Evolutionary conservation across 1,140 invertebrate species (phyloP).

Genomic region (Drosophila rhopaloa): DNA sequence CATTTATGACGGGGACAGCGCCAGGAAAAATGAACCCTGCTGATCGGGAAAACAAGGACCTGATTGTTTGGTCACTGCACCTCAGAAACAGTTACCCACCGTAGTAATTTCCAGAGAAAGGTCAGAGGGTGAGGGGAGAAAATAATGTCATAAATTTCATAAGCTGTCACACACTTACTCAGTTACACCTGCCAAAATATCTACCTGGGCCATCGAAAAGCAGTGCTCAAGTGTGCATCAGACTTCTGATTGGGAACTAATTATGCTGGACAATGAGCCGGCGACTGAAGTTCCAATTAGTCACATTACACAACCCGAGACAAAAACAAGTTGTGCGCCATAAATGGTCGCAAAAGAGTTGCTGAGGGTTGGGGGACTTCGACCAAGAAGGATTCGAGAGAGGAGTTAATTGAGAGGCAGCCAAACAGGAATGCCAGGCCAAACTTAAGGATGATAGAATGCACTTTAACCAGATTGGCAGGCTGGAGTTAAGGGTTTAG

Average conservation of each 20-base stretch:
- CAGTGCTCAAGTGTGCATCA: slow-evolving; percentile 16
- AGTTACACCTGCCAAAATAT: slow-evolving; percentile 25
- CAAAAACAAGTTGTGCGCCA: slow-evolving; percentile 22
- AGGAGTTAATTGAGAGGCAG: slow-evolving; percentile 26
- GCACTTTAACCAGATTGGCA: neutral
- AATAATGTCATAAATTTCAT: slow-evolving; percentile 48
- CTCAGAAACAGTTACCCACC: slow-evolving; percentile 19
- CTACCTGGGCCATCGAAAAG: slow-evolving; percentile 31
- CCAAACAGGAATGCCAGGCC: neutral
- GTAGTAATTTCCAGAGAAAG: slow-evolving; percentile 30
- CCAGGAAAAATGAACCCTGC: slow-evolving; percentile 16
- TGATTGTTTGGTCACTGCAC: slow-evolving; percentile 13
- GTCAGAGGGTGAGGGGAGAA: slow-evolving; percentile 10
- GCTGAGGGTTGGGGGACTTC: neutral
- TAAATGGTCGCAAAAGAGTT: slow-evolving; percentile 17
- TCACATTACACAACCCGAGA: slow-evolving; percentile 23
- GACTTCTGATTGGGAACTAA: slow-evolving; percentile 39
- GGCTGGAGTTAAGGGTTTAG: neutral
- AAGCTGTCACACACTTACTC: slow-evolving; percentile 21
- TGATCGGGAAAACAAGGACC: slow-evolving; percentile 11
- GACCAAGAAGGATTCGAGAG: slow-evolving; percentile 19
- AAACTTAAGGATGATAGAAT: neutral
- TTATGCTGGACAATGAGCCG: slow-evolving; percentile 13
- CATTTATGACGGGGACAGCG: slow-evolving; percentile 45
- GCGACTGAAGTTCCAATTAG: slow-evolving; percentile 29